Percentiles rank a stretch among this genome's conserved stretches.
These are phyloP conservation scores for Hetaerina titia DNA, from an alignment of 2,888 invertebrate species.

Conservation along the genomic window DNA sequence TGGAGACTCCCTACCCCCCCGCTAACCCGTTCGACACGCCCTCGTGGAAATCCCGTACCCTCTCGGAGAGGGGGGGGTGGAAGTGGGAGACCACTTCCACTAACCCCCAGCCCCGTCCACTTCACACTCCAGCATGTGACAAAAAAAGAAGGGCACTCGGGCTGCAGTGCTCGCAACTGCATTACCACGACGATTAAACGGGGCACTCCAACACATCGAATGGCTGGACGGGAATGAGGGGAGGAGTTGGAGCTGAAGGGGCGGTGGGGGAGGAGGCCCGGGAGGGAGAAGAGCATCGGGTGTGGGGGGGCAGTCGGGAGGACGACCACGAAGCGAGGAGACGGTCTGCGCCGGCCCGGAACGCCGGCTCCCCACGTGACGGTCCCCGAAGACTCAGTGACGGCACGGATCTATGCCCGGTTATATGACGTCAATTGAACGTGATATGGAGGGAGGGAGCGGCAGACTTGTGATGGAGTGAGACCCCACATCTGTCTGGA, in stretches of 20 bases:
- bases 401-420: constrained; percentile 50
- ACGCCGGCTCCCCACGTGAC: constrained; percentile 38
- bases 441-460: background rate
- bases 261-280: background rate
- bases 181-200: background rate
- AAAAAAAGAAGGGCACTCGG: background rate
- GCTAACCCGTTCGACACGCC: too few relatives aligned
- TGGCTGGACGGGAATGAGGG: background rate
- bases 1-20: too few relatives aligned
- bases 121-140: background rate
- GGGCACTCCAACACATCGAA: background rate
- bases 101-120: background rate
- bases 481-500: background rate
- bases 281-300: background rate
- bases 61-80: background rate
- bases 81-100: background rate
- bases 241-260: background rate
- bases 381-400: constrained; percentile 13
- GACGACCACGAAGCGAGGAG: background rate
- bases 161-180: constrained; percentile 4
- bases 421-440: constrained; percentile 53
- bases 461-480: background rate
- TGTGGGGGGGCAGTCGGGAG: background rate
- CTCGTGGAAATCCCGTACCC: background rate
- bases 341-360: constrained; percentile 23